Base-by-base conservation (phyloP, 2,113 vertebrate species). In the Myrmecophaga tridactyla region DNA sequence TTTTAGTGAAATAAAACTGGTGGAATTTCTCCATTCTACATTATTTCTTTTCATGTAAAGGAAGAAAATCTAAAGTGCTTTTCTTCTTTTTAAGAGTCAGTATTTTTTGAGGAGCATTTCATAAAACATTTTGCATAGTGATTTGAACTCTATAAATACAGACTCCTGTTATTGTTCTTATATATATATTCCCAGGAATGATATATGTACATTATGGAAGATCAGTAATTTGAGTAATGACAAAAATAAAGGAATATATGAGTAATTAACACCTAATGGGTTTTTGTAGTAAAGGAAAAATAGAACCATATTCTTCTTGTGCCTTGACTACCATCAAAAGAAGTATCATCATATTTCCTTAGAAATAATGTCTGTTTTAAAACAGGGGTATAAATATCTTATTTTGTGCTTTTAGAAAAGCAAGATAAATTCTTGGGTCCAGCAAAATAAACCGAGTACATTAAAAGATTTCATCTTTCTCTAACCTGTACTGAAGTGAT, bases 391-490 rank as follows among this genome's bases (percentile, higher is more conserved):
- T 92, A 73, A 76, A 96, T 85, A 20, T 95, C 27, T 51, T 89
- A 23, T 72, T 62, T 97, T 91, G 73, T 91, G 34, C 69, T 95
- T 96, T 14, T 8, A 94, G 90, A 87, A 97, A 97, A 96, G 83
- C 77, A 77, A 94, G 92, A 75, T 90, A 76, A 62, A 84, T 96
- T 93, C 46, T 73, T 93, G 46, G 58, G 81, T 27, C 56, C 46
- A 95, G 58, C 1, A 93, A 86, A 96, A 92, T 82, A 97, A 94
- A 93, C 75, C 75, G 36, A 53, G 15, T n/a, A 76, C 90, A 96
- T 94, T 53, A 92, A 92, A 92, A 96, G 48, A 86, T 96, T 96
- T 97, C 92, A 96, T 97, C 96, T 97, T 96, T 62, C 15, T 41
- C 25, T 96, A 93, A 86, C 83, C 83, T 93, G 39, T 94, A 53